Percentiles rank a stretch among this genome's conserved stretches.
Evolutionary conservation across 2,797 vertebrate genomes (phyloP).

Genomic region (Vultur gryphus): DNA sequence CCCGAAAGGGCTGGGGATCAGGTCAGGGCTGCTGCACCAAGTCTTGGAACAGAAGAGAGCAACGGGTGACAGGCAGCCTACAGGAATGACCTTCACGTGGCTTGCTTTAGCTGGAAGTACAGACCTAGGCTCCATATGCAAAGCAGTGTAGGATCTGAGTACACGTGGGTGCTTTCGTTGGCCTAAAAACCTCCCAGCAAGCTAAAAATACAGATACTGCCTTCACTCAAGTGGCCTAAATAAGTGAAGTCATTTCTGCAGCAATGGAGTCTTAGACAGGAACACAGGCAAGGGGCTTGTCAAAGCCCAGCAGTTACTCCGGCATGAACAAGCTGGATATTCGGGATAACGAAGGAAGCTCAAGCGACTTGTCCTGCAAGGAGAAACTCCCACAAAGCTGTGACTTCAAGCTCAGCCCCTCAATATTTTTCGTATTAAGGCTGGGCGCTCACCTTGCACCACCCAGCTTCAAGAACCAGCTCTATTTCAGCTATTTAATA

Average conservation of each 20-base stretch:
- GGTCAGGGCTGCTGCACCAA: not conserved
- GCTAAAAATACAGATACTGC: not conserved
- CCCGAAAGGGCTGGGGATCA: not conserved
- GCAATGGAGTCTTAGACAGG: not conserved
- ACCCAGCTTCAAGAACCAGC: not conserved
- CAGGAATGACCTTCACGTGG: not conserved
- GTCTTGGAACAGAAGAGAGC: not conserved
- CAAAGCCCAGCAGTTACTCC: not conserved
- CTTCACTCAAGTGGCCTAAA: not conserved
- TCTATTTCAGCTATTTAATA: not conserved
- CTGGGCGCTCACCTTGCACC: not conserved
- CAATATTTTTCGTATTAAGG: not conserved
- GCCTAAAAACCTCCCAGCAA: not conserved
- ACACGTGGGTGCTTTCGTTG: not conserved
- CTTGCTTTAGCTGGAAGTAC: not conserved
- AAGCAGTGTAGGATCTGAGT: accelerated
- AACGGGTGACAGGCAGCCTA: not conserved
- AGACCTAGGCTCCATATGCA: not conserved
- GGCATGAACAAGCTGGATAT: not conserved
- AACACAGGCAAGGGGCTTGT: not conserved
- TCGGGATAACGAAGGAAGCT: not conserved
- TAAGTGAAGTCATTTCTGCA: not conserved
- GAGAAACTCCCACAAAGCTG: not conserved
- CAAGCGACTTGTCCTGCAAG: not conserved
- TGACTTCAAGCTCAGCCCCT: not conserved